Evolutionary conservation across 2,113 vertebrate species (phyloP).

Genomic region (Bubo scandiacus): DNA sequence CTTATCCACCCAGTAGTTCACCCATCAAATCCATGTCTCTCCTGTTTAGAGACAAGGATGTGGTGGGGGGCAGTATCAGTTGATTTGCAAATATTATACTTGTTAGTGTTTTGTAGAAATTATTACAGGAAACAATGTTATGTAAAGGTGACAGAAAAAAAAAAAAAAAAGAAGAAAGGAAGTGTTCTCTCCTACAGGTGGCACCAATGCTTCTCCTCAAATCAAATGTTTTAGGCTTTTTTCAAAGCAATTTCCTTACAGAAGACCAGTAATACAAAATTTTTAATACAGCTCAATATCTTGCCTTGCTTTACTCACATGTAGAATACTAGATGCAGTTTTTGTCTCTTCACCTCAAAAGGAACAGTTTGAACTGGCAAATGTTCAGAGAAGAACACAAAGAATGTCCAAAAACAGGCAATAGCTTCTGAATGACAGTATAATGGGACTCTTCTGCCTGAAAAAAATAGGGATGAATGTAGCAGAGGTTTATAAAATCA

Average conservation of each 20-base stretch:
- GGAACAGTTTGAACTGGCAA: background rate
- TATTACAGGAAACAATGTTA: background rate
- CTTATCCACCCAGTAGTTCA: background rate
- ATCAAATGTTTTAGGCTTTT: background rate
- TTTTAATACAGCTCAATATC: background rate
- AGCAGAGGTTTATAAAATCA: background rate
- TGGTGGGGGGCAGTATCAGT: background rate
- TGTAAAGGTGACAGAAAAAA: background rate
- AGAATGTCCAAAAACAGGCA: background rate
- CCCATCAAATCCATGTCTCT: background rate
- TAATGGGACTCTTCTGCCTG: background rate
- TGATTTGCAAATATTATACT: background rate
- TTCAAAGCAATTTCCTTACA: background rate
- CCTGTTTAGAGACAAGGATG: background rate
- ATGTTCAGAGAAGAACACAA: background rate
- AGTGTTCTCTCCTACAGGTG: background rate
- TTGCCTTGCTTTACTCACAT: background rate
- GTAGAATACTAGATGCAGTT: background rate
- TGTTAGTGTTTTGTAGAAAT: background rate
- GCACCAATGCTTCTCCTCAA: background rate
- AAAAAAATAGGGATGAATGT: background rate
- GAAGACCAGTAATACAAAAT: background rate
- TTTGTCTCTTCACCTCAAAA: background rate
- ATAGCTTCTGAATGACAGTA: background rate
- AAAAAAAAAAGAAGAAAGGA: background rate